Evolutionary conservation across 1,140 invertebrate genomes (phyloP), one percentile per base, ranked within the genome.

Genomic region (Calliopsis andreniformis): DNA sequence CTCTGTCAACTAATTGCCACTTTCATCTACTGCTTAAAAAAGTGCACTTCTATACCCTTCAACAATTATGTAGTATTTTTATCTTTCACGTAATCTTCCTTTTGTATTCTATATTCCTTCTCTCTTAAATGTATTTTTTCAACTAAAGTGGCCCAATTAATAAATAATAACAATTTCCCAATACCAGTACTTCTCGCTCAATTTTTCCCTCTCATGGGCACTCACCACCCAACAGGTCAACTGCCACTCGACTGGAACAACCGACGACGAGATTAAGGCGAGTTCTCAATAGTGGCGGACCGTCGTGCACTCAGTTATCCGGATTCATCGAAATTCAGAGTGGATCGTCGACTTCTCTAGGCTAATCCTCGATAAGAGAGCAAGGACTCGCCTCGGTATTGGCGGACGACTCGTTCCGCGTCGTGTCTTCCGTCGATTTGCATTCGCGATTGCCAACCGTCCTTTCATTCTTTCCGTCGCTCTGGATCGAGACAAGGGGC

Each of bases 271-370:
- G 83, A 88, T 87, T 85, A 87, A 86, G 82, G 78, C 76, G 76
- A 87, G 77, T 83, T 87, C 78, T 82, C 75, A 77, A 87, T 86
- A 86, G 81, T 73, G 75, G 53, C 49, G n/a, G 10, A 32, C 39
- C 35, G 61, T 53, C 68, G 77, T 39, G 28, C 63, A 45, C 61
- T 59, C 78, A 71, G 81, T 84, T 80, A 87, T 88, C 86, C 75
- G 61, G 77, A 84, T 78, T 84, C 86, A 87, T 88, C 86, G 68
- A 83, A 86, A 88, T 83, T 83, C 76, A 64, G 59, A 23, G 58
- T 35, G 70, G 49, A 62, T 82, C 69, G 53, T 61, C 76, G 76
- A 59, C 53, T 42, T 66, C 68, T 55, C 28, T 56, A 56, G 55
- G 64, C 77, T 83, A 70, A 82, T 78, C 78, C 80, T 81, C 78